Base-by-base conservation (phyloP, 1,140 invertebrate species). In the Bactericera cockerelli region DNA sequence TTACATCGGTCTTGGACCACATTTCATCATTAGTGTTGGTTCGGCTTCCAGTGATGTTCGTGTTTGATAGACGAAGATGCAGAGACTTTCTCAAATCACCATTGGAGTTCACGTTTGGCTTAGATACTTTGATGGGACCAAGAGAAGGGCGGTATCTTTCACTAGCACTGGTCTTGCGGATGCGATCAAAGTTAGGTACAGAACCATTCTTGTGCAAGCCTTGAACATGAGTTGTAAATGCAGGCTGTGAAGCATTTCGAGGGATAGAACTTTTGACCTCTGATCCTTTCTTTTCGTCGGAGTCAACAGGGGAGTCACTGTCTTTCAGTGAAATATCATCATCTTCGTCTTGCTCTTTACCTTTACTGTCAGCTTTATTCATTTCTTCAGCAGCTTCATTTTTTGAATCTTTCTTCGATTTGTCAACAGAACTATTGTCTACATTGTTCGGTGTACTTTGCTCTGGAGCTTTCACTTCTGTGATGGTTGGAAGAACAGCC, bases 401-500 rank as follows among this genome's bases (percentile, higher is more conserved):
- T 36, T 66, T 62, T 22, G 54, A 38, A 11, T 63, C 58, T 54
- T 56, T 33, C 55, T 65, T 66, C 22, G 57, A 21, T 59, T 64
- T 61, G 28, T 66, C 63, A 21, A 62, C 61, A 33, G 74, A 74
- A 55, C 71, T 73, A 38, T 73, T 75, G 0, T 74, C 75, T 21
- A 71, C 71, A n/a, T 75, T 72, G 62, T 74, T 77, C 59, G 73
- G 72, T 62, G 76, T 70, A 66, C 70, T 77, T 59, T 79, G 81
- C 60, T 87, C 84, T 26, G 79, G 77, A 10, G 83, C 79, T 65
- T 83, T 86, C 16, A 81, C 84, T 71, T 92, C 89, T 19, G 84
- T 84, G 66, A 93, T 92, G 22, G 89, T 91, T 33, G 89, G 88
- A 57, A 93, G 73, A n/a, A 86, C 88, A 53, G 86, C 84, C 61